Evolutionary conservation across 2,888 invertebrate species (phyloP).

Genomic region (Lepidocyrtoides sp.): DNA sequence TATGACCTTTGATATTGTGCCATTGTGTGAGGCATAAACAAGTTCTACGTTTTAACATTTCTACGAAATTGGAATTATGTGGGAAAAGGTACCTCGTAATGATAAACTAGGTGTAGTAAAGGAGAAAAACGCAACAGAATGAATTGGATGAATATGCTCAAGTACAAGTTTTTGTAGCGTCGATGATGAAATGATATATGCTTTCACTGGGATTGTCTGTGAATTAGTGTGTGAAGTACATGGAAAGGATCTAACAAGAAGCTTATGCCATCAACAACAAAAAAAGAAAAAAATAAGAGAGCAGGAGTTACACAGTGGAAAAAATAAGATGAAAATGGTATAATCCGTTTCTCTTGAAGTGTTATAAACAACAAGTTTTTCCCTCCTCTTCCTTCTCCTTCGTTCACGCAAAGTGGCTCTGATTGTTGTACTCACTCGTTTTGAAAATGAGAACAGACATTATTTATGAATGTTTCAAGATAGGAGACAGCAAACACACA

Average conservation of each 20-base stretch:
- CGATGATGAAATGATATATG: conserved; percentile 62
- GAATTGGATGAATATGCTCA: not conserved
- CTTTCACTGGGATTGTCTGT: conserved; percentile 56
- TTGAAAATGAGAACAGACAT: conserved; percentile 68
- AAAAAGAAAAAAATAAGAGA: not conserved
- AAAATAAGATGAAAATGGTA: conserved; percentile 1
- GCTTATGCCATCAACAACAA: not conserved
- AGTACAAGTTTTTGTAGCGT: not conserved
- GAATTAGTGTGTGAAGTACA: conserved; percentile 48
- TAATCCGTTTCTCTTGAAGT: conserved; percentile 38
- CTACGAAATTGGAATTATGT: not conserved
- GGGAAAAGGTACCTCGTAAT: not conserved
- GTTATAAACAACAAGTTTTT: conserved; percentile 39
- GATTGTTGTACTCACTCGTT: conserved; percentile 52
- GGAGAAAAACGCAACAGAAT: no score
- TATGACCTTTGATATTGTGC: conserved; percentile 30
- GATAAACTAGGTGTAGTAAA: not conserved
- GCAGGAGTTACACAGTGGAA: no score
- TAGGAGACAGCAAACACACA: conserved; percentile 16
- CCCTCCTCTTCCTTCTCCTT: not conserved
- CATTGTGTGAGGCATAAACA: not conserved
- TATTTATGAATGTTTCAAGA: conserved; percentile 65
- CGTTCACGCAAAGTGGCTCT: conserved; percentile 48
- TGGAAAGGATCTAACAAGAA: conserved; percentile 38
- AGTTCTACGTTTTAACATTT: not conserved